phyloP scores from a whole-genome alignment of 2,888 invertebrate genomes.

The Athrips mouffetella region DNA sequence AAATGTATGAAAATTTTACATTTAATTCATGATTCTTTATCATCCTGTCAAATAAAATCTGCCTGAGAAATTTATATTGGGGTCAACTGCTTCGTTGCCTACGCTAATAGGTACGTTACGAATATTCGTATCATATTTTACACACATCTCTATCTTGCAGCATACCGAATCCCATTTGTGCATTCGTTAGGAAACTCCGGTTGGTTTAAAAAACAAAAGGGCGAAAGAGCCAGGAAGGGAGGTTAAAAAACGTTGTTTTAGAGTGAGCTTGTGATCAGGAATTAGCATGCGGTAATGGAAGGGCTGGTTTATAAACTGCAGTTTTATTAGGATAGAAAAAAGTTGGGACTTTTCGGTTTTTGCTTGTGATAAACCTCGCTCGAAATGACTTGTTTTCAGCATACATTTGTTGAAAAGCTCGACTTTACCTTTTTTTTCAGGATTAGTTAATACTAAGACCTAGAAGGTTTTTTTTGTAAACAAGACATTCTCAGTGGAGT shows the following conservation, averaged over 20 bases:
- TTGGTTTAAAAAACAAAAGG: not conserved
- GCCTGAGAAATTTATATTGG: no score
- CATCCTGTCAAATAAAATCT: no score
- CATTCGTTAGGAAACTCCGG: conserved; percentile 29
- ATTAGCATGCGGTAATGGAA: not conserved
- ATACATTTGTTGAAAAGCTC: no score
- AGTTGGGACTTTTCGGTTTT: not conserved
- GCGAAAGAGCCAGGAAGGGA: not conserved
- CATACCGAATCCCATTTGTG: conserved; percentile 34
- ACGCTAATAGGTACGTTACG: not conserved
- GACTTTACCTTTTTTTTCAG: no score
- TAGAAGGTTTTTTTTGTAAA: no score
- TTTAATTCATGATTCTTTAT: no score
- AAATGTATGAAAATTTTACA: no score
- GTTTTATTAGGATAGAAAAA: not conserved
- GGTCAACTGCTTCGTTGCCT: no score
- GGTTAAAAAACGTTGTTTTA: conserved; percentile 1
- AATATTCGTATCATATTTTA: no score
- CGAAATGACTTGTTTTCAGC: no score
- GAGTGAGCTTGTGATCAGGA: not conserved
- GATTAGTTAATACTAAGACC: no score
- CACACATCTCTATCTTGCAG: conserved; percentile 14
- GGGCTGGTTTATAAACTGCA: not conserved
- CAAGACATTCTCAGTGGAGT: no score
- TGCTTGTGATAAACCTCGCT: not conserved